phyloP scores from a whole-genome alignment of 1,140 invertebrate species.

The Dreissena rostriformis region DNA sequence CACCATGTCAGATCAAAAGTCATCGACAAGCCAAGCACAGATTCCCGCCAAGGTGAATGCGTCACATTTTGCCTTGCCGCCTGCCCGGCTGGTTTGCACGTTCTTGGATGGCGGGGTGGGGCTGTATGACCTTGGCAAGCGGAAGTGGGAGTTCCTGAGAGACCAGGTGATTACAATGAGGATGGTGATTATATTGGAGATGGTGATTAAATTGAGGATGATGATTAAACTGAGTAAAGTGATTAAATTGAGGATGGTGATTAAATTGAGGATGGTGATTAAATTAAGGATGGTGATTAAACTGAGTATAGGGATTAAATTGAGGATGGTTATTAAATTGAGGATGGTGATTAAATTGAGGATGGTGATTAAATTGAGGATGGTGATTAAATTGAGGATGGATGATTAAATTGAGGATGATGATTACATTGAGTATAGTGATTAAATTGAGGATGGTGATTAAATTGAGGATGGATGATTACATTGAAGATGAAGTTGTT shows the following conservation, averaged over 20 bases:
- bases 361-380: constrained; percentile 69
- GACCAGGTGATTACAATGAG: constrained; percentile 77
- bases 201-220: no score
- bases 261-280: background rate
- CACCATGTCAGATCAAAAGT: constrained; percentile 47
- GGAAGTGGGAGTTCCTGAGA: constrained; percentile 81
- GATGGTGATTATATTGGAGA: no score
- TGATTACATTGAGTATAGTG: no score
- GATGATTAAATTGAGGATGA: no score
- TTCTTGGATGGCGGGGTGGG: constrained; percentile 83
- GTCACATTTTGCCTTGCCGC: constrained; percentile 74
- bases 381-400: no score
- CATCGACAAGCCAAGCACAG: constrained; percentile 69
- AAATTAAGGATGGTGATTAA: no score
- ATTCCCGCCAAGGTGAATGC: constrained; percentile 66
- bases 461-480: no score
- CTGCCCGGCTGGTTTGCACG: constrained; percentile 78
- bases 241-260: constrained; percentile 65
- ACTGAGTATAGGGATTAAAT: constrained; percentile 31
- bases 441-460: constrained; percentile 3
- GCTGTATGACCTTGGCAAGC: constrained; percentile 80
- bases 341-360: no score
- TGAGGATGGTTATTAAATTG: no score
- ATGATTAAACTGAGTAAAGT: no score
- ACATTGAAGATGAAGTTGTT: no score